phyloP scores from a whole-genome alignment of 2,113 vertebrate genomes.

The human region DNA sequence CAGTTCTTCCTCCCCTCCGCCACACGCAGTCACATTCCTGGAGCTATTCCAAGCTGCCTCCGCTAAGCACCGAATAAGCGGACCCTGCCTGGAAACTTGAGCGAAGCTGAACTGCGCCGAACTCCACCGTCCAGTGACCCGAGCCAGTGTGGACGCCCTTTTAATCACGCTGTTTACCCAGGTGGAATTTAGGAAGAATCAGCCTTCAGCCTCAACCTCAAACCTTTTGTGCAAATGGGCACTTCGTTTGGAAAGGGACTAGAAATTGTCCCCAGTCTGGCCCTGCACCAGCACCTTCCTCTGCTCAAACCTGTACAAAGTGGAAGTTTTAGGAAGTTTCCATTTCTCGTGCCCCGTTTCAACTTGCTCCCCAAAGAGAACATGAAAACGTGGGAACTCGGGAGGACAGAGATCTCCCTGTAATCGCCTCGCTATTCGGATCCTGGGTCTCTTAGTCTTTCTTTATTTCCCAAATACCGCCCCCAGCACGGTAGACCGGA shows the following conservation, averaged over 20 bases:
- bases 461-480: background rate
- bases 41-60: background rate
- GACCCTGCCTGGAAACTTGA: background rate
- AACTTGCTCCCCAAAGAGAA: background rate
- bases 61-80: background rate
- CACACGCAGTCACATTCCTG: background rate
- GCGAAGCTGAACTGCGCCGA: background rate
- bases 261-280: background rate
- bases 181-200: background rate
- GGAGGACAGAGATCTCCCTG: too few species aligned
- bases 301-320: background rate
- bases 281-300: background rate
- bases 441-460: background rate
- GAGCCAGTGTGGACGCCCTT: background rate
- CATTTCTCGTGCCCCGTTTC: rapidly evolving
- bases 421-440: background rate
- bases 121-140: rapidly evolving
- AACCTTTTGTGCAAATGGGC: background rate
- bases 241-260: rapidly evolving
- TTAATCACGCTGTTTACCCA: background rate
- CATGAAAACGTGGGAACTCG: background rate
- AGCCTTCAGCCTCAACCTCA: background rate
- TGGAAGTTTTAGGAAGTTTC: slow-evolving; percentile 55
- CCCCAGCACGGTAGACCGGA: rapidly evolving
- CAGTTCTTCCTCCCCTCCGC: too few species aligned